phyloP scores from a whole-genome alignment of 2,888 invertebrate species.

The Hyppa rectilinea region DNA sequence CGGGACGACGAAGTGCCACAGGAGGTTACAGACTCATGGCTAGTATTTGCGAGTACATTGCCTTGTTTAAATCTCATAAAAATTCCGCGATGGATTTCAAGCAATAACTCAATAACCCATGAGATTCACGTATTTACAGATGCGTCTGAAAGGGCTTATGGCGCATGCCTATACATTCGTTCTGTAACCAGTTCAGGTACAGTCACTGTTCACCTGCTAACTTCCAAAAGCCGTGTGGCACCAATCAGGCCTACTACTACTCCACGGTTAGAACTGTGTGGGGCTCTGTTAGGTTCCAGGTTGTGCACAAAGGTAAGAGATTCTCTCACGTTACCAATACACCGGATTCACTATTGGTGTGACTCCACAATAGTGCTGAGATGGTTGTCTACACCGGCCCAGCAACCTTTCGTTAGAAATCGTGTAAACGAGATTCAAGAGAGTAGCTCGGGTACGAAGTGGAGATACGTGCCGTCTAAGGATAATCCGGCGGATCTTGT shows the following conservation, averaged over 20 bases:
- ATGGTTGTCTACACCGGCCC: slow-evolving; percentile 54
- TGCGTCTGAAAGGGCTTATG: slow-evolving; percentile 63
- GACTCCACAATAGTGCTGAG: slow-evolving; percentile 65
- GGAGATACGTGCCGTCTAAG: slow-evolving; percentile 56
- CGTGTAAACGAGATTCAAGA: slow-evolving; percentile 65
- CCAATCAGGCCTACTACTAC: slow-evolving; percentile 59
- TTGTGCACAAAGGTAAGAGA: slow-evolving; percentile 15
- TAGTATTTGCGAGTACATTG: slow-evolving; percentile 22
- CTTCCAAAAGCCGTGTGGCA: slow-evolving; percentile 59
- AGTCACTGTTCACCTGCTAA: slow-evolving; percentile 50
- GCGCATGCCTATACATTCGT: slow-evolving; percentile 60
- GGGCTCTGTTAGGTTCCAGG: slow-evolving; percentile 55
- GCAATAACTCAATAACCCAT: slow-evolving; percentile 7
- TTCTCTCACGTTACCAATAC: slow-evolving; percentile 7
- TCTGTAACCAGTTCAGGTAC: slow-evolving; percentile 20
- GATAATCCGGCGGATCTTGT: no score
- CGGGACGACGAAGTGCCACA: slow-evolving; percentile 63
- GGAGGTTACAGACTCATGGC: slow-evolving; percentile 23
- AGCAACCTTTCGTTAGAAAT: slow-evolving; percentile 56
- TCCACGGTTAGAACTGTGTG: slow-evolving; percentile 66
- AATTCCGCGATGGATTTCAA: slow-evolving; percentile 56
- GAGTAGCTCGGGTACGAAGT: slow-evolving; percentile 37
- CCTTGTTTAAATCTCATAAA: slow-evolving; percentile 44
- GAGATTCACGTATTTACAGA: slow-evolving; percentile 67
- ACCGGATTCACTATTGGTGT: slow-evolving; percentile 55